phyloP scores from a whole-genome alignment of 92 coral and sea anemone genomes.

The Galaxea fascicularis region DNA sequence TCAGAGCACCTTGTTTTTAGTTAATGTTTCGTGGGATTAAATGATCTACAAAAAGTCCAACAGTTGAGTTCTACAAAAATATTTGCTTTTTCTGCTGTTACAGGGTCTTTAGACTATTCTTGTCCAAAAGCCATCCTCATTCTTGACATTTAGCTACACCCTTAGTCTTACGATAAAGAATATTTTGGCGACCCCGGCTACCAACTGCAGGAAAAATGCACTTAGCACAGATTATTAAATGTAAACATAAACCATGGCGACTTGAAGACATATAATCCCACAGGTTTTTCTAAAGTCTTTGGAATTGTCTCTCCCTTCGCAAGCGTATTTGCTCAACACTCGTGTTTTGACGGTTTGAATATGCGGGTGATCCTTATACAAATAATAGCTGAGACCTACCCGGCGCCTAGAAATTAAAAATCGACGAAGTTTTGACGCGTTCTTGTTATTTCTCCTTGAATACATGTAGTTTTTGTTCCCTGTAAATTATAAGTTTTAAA shows the following conservation, averaged over 20 bases:
- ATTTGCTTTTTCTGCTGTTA: too few relatives aligned
- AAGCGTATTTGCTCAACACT: constrained; percentile 14
- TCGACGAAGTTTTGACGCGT: neutral
- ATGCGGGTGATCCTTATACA: constrained; percentile 26
- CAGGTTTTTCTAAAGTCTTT: neutral
- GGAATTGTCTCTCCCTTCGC: neutral
- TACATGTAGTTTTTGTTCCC: neutral
- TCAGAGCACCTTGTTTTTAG: neutral
- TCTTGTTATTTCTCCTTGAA: neutral
- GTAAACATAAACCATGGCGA: neutral
- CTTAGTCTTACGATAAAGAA: too few relatives aligned
- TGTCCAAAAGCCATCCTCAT: too few relatives aligned
- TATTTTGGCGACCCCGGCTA: neutral
- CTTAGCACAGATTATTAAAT: neutral
- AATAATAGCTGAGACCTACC: constrained; percentile 23
- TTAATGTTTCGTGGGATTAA: neutral
- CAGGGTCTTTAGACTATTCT: too few relatives aligned
- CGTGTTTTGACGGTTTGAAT: constrained; percentile 20
- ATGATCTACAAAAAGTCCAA: neutral
- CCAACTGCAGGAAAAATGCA: neutral
- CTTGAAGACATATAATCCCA: neutral
- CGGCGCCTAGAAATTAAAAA: constrained; percentile 14
- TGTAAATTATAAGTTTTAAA: neutral
- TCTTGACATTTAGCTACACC: too few relatives aligned
- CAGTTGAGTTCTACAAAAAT: neutral